Conservation (phyloP, 2,113 vertebrate species). For the Merops nubicus region DNA sequence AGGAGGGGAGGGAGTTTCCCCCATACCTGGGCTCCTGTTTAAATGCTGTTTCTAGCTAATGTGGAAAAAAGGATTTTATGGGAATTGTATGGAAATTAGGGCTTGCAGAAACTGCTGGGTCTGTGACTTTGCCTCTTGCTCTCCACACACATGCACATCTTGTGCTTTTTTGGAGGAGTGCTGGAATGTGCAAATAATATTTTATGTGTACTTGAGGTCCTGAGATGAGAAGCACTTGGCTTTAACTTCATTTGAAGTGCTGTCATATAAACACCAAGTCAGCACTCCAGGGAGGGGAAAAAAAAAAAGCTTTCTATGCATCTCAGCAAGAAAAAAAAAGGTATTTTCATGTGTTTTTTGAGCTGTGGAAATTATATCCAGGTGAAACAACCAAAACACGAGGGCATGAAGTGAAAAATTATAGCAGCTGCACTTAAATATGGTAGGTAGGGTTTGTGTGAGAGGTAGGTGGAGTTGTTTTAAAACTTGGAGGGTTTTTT, state of each 20-base stretch:
- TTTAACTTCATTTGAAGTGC: background rate
- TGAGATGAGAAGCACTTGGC: background rate
- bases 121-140: background rate
- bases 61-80: accelerated
- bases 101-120: background rate
- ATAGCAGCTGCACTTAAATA: background rate
- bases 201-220: background rate
- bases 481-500: accelerated
- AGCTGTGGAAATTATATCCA: accelerated
- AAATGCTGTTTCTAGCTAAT: accelerated
- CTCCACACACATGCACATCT: accelerated
- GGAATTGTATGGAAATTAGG: background rate
- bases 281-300: background rate
- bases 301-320: background rate
- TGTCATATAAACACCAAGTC: background rate
- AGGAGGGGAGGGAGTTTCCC: background rate
- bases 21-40: accelerated
- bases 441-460: accelerated
- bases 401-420: background rate
- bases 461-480: background rate
- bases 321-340: background rate
- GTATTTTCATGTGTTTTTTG: background rate
- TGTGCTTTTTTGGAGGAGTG: too few species aligned
- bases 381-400: background rate
- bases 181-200: background rate